phyloP scores from a whole-genome alignment of 1,140 invertebrate genomes.

The Lepidotrigona ventralis region DNA sequence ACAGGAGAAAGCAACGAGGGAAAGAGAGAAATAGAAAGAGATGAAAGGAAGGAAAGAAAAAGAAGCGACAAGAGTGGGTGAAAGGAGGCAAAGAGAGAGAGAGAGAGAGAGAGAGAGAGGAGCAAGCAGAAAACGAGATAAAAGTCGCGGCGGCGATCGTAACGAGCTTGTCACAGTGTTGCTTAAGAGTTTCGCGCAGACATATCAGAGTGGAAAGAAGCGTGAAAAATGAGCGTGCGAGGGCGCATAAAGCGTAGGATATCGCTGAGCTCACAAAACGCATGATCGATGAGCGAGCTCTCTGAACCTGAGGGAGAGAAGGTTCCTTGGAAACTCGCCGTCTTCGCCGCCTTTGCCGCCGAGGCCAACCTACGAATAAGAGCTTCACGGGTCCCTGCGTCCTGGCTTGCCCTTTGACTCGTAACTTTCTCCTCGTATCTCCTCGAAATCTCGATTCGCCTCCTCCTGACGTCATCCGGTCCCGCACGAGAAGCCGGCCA shows the following conservation, averaged over 20 bases:
- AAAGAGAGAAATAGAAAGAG: background rate
- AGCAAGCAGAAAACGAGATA: background rate
- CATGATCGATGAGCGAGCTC: slow-evolving; percentile 63
- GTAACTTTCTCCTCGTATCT: slow-evolving; percentile 55
- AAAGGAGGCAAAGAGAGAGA: background rate
- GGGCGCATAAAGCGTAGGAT: slow-evolving; percentile 35
- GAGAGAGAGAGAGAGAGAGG: background rate
- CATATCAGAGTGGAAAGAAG: slow-evolving; percentile 56
- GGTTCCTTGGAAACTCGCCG: slow-evolving; percentile 53
- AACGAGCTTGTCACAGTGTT: slow-evolving; percentile 60
- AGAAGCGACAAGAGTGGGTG: background rate
- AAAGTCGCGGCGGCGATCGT: slow-evolving; percentile 34
- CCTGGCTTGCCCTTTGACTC: slow-evolving; percentile 53
- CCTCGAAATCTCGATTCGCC: slow-evolving; percentile 24
- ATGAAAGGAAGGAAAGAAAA: background rate
- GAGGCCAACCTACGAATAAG: slow-evolving; percentile 34
- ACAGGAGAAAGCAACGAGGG: background rate
- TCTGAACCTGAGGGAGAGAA: background rate
- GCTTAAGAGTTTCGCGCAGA: slow-evolving; percentile 46
- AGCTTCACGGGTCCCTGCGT: slow-evolving; percentile 19
- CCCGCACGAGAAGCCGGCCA: background rate
- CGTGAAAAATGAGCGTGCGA: slow-evolving; percentile 64
- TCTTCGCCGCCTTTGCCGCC: background rate
- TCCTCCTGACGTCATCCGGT: background rate
- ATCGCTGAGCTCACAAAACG: slow-evolving; percentile 57